Percentiles rank a stretch among this genome's conserved stretches.
Conservation (phyloP, 1,140 invertebrate genomes). For the Campoletis sonorensis region DNA sequence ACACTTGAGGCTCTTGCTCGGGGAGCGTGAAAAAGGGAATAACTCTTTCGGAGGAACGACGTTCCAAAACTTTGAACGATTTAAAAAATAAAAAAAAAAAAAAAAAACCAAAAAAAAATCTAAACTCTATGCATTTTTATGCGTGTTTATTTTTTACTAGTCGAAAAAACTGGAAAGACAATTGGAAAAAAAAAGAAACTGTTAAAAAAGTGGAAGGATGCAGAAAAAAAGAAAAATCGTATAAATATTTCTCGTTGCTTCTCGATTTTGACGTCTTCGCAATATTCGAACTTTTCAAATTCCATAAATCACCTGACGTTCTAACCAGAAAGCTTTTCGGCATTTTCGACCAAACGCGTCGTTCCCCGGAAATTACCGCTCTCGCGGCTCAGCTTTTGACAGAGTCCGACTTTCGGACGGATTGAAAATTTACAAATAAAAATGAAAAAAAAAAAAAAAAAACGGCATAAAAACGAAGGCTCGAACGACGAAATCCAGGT, state of each 20-base stretch:
- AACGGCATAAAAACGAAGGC: background rate
- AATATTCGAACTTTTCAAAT: background rate
- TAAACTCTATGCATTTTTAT: too few relatives aligned
- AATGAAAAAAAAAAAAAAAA: background rate
- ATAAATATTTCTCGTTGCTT: too few relatives aligned
- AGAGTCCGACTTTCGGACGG: background rate
- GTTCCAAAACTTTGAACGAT: background rate
- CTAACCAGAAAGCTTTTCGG: background rate
- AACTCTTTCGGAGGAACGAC: background rate
- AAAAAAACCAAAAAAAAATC: too few relatives aligned
- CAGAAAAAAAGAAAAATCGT: too few relatives aligned
- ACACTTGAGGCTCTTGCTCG: background rate
- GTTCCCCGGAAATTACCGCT: slow-evolving; percentile 14
- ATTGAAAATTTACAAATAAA: slow-evolving; percentile 8
- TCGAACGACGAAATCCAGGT: background rate
- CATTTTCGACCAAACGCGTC: background rate
- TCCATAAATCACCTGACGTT: background rate
- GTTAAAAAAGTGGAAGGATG: too few relatives aligned
- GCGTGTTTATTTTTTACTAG: too few relatives aligned
- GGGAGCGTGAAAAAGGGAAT: background rate
- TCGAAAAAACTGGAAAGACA: too few relatives aligned
- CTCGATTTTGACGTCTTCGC: too few relatives aligned
- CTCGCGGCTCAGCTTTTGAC: slow-evolving; percentile 8
- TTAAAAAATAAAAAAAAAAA: too few relatives aligned
- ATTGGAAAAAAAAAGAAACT: too few relatives aligned